Base-by-base conservation (phyloP, 2,888 invertebrate genomes). In the Cylindroiulus punctatus region DNA sequence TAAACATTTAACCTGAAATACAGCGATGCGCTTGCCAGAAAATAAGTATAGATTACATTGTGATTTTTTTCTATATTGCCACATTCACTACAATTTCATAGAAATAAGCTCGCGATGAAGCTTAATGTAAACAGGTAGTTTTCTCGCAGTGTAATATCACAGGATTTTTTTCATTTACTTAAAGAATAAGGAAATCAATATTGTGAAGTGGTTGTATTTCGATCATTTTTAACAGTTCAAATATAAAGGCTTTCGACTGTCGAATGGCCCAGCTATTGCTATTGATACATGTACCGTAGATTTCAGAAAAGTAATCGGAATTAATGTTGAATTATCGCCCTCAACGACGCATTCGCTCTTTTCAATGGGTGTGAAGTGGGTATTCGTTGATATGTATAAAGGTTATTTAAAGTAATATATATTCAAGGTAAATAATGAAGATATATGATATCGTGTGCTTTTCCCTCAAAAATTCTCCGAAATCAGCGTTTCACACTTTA, bases 1-100 rank as follows among this genome's bases (percentile, higher is more conserved):
- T 76, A 76, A 76, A 76, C 76, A 22, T 76, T 76, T 26, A 76
- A 30, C 76, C 76, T 76, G 76, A 30, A 65, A 65, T 65, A 76
- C 76, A 0, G 76, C 26, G 30, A 76, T 76, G 26, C 76, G 30
- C 30, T 4, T 14, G 30, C 76, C 22, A 8, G 30, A 76, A 36
- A 76, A 30, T 57, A 44, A 76, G 22, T 57, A 57, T 22, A 22
- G 57, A 57, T 8, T 7, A 22, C 7, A 57, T 76, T 76, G 76
- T 76, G 30, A 14, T 26, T 76, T 30, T 76, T 76, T 26, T 76
- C 22, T 76, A 76, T 76, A 30, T 26, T 76, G 30, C 30, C 22
- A 76, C 76, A 76, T 76, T 30, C 76, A 12, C 26, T 76, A 14
- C 76, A 26, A 76, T 76, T 76, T 76, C 26, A 76, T 76, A 76